phyloP scores from a whole-genome alignment of 1,140 invertebrate genomes.

The Proctacanthus coquilletti region DNA sequence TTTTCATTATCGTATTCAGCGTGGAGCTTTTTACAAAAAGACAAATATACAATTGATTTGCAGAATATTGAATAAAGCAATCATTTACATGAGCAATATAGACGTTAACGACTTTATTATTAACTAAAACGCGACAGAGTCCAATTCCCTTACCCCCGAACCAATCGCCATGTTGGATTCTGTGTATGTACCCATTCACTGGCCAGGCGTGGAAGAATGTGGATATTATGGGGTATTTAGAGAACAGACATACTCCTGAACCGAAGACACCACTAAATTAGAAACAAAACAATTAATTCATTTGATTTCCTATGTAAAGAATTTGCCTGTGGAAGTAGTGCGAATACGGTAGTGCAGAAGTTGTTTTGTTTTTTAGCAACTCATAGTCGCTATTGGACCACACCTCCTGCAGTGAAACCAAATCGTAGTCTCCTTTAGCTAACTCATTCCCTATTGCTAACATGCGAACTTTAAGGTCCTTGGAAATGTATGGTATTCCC shows the following conservation, averaged over 20 bases:
- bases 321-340: slow-evolving; percentile 86
- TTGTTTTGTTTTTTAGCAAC: slow-evolving; percentile 44
- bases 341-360: slow-evolving; percentile 53
- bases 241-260: slow-evolving; percentile 83
- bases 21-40: slow-evolving; percentile 52
- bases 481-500: slow-evolving; percentile 70
- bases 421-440: slow-evolving; percentile 53
- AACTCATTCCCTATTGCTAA: slow-evolving; percentile 65
- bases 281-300: slow-evolving; percentile 2
- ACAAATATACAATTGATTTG: slow-evolving; percentile 1
- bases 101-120: slow-evolving; percentile 59
- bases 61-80: slow-evolving; percentile 1
- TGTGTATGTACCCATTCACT: slow-evolving; percentile 94
- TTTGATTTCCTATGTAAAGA: neutral
- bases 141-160: slow-evolving; percentile 95
- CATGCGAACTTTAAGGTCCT: slow-evolving; percentile 58
- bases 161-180: slow-evolving; percentile 94
- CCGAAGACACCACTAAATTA: slow-evolving; percentile 68
- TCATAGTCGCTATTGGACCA: slow-evolving; percentile 63
- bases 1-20: slow-evolving; percentile 78
- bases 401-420: slow-evolving; percentile 86
- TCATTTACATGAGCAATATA: slow-evolving; percentile 80
- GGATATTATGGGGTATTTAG: slow-evolving; percentile 71
- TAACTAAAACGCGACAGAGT: slow-evolving; percentile 57
- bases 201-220: slow-evolving; percentile 84